Evolutionary conservation across 1,140 invertebrate species (phyloP).

Genomic region (Drosophila teissieri): DNA sequence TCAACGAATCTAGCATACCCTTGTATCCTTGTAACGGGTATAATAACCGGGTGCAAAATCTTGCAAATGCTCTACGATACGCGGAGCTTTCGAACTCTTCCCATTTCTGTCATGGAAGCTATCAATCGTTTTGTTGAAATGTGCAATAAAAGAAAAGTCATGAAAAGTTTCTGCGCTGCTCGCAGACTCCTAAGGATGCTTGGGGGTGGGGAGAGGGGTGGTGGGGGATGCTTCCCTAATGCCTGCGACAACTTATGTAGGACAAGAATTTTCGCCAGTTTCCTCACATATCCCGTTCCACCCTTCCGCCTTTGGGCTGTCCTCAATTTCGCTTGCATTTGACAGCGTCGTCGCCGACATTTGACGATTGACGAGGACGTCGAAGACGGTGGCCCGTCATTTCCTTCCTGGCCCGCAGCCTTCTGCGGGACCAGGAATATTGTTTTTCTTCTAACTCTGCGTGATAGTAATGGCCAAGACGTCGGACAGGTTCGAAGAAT

Average conservation of each 20-base stretch:
- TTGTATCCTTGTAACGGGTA: no score
- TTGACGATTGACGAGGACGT: slow-evolving; percentile 84
- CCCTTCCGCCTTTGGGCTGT: slow-evolving; percentile 19
- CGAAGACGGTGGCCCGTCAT: slow-evolving; percentile 44
- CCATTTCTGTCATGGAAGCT: slow-evolving; percentile 76
- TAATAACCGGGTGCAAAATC: slow-evolving; percentile 48
- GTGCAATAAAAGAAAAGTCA: slow-evolving; percentile 85
- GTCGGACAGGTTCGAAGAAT: slow-evolving; percentile 36
- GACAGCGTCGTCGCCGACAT: slow-evolving; percentile 81
- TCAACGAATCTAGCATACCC: no score
- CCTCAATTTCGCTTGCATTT: slow-evolving; percentile 73
- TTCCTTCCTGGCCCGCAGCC: not conserved
- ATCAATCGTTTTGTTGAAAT: slow-evolving; percentile 85
- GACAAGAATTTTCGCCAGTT: slow-evolving; percentile 18
- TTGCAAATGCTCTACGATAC: slow-evolving; percentile 73
- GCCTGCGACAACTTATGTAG: slow-evolving; percentile 73
- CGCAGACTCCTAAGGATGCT: slow-evolving; percentile 68
- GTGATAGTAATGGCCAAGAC: slow-evolving; percentile 65
- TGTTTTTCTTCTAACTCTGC: slow-evolving; percentile 59
- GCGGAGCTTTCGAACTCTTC: slow-evolving; percentile 23
- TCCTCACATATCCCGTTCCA: no score
- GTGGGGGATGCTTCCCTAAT: slow-evolving; percentile 70
- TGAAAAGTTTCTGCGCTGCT: slow-evolving; percentile 83
- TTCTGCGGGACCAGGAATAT: not conserved
- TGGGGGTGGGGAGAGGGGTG: slow-evolving; percentile 16